phyloP scores from a whole-genome alignment of 1,140 invertebrate species.

The Zaprionus camerounensis region DNA sequence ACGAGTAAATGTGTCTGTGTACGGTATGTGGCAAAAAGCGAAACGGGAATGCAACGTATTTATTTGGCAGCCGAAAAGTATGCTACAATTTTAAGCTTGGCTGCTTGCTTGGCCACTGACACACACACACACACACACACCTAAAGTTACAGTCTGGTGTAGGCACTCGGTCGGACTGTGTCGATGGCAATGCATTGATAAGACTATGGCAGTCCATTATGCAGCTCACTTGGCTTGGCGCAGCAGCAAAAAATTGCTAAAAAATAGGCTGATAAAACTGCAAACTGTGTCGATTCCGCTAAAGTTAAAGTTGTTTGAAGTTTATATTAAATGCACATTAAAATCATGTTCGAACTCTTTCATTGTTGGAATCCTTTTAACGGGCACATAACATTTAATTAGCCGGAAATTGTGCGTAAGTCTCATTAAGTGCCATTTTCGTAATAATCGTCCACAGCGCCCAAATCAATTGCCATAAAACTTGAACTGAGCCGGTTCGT shows the following conservation, averaged over 20 bases:
- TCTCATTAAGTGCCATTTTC: constrained; percentile 18
- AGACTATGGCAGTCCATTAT: constrained; percentile 71
- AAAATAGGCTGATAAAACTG: constrained; percentile 42
- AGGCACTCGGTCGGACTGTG: constrained; percentile 39
- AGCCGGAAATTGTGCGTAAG: constrained; percentile 20
- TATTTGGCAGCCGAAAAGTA: constrained; percentile 53
- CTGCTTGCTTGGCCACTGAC: constrained; percentile 7
- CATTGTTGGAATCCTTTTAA: not conserved
- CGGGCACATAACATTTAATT: constrained; percentile 27
- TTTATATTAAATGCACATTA: not conserved
- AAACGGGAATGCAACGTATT: constrained; percentile 33
- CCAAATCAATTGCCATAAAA: constrained; percentile 36
- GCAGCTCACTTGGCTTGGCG: constrained; percentile 67
- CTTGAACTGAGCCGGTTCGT: constrained; percentile 34
- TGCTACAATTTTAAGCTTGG: constrained; percentile 56
- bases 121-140: constrained; percentile 1
- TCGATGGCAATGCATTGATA: constrained; percentile 68
- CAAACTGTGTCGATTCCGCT: constrained; percentile 20
- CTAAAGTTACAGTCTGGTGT: not conserved
- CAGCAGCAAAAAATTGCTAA: constrained; percentile 23
- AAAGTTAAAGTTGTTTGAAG: constrained; percentile 11
- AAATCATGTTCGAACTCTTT: not conserved
- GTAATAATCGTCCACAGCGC: constrained; percentile 1
- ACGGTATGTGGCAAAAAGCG: constrained; percentile 1
- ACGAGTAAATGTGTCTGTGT: constrained; percentile 8